Conservation (phyloP, 1,140 invertebrate species). For the Plutomurus gul region DNA sequence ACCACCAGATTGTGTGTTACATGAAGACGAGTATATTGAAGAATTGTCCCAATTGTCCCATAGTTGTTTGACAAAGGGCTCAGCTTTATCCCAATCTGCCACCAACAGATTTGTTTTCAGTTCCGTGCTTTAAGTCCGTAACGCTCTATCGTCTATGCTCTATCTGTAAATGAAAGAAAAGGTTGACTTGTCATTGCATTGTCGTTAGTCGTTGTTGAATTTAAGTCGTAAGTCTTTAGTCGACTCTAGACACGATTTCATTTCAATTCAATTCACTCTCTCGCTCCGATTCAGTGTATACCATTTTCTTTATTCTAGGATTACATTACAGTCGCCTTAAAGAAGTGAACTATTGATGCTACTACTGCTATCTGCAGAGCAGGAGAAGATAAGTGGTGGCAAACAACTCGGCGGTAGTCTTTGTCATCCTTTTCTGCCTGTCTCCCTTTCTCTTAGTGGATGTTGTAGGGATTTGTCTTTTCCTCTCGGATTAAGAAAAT, state of each 20-base stretch:
- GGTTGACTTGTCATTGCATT: background rate
- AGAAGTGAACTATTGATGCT: too few relatives aligned
- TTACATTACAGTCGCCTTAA: background rate
- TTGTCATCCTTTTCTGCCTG: slow-evolving; percentile 19
- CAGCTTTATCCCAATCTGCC: background rate
- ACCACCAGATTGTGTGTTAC: background rate
- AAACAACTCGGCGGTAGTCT: background rate
- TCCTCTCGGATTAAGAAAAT: background rate
- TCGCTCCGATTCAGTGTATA: too few relatives aligned
- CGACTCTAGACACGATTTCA: background rate
- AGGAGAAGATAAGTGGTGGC: too few relatives aligned
- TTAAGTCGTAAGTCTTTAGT: background rate
- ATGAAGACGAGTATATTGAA: background rate
- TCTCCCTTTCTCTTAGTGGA: background rate
- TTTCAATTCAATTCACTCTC: background rate
- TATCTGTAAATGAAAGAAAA: background rate
- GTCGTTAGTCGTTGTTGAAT: background rate
- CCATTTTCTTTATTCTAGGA: background rate
- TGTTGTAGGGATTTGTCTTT: background rate
- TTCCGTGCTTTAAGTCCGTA: too few relatives aligned
- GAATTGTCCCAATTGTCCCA: background rate
- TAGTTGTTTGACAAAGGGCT: background rate
- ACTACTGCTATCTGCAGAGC: too few relatives aligned
- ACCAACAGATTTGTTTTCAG: slow-evolving; percentile 24
- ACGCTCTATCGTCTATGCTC: too few relatives aligned